Conservation (phyloP, 2,797 vertebrate species). For the Cirrhinus molitorella region DNA sequence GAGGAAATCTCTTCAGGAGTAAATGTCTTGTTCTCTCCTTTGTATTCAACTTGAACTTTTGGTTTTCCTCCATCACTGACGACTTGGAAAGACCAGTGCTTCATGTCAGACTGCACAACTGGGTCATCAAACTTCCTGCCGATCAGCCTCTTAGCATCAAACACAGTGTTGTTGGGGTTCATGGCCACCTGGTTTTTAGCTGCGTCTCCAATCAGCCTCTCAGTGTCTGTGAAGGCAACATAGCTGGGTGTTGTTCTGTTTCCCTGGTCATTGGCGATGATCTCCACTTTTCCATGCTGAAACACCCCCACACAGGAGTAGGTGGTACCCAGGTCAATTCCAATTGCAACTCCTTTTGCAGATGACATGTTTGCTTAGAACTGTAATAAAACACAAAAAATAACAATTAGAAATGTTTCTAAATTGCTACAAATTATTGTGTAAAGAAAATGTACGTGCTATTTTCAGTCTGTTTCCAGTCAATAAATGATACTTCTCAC, state of each 20-base stretch:
- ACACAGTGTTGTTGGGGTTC: slow-evolving; percentile 86
- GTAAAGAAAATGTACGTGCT: neutral
- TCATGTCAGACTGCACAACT: slow-evolving; percentile 85
- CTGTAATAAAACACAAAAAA: neutral
- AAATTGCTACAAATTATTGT: neutral
- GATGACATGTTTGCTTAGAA: slow-evolving; percentile 8
- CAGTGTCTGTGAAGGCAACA: slow-evolving; percentile 86
- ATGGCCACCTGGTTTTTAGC: slow-evolving; percentile 88
- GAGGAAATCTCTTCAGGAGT: slow-evolving; percentile 66
- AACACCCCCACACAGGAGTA: slow-evolving; percentile 87
- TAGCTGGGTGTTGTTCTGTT: slow-evolving; percentile 87
- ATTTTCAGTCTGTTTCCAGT: no score
- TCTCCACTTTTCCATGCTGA: slow-evolving; percentile 87
- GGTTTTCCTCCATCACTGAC: slow-evolving; percentile 61
- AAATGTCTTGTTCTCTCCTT: slow-evolving; percentile 62
- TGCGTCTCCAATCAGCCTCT: slow-evolving; percentile 84
- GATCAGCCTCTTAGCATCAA: slow-evolving; percentile 86
- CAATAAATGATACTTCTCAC: no score
- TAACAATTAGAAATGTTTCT: neutral
- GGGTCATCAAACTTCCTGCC: slow-evolving; percentile 85
- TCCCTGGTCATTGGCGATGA: slow-evolving; percentile 88
- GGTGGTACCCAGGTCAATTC: slow-evolving; percentile 83
- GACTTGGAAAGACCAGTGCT: slow-evolving; percentile 86
- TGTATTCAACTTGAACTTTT: slow-evolving; percentile 62
- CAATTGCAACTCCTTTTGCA: slow-evolving; percentile 67